Evolutionary conservation across 2,888 invertebrate genomes (phyloP), one percentile per base, ranked within the genome.

Genomic region (Machimus rusticus): DNA sequence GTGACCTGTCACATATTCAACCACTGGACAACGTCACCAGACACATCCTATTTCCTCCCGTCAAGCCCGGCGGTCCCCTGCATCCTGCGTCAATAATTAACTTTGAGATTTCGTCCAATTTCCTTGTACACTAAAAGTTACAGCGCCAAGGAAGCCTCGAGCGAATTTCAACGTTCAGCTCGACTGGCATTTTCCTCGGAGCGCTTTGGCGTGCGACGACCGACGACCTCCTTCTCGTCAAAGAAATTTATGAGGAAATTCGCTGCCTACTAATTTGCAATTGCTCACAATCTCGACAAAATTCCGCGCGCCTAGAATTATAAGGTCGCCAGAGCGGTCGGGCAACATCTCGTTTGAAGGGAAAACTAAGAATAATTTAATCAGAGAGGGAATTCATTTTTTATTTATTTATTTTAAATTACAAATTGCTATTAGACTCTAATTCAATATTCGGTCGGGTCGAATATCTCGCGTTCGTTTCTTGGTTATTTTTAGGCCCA

Each of bases 361-460:
- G 37, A 66, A 57, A 57, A 46, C 81, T 66, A 82, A 66, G 82
- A 82, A 82, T 82, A 82, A 82, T 82, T 82, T 66, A 82, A 82
- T 82, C 57, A 82, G 82, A 57, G 57, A 76, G 37, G 31, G 51
- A 28, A 9, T 66, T 28, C 28, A 31, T 37, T 55, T 82, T 82
- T 66, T 37, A 34, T 8, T 57, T 55, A 82, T 66, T 66, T 51
- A 16, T 57, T 82, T 57, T 82, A 37, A 82, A 82, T 82, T 82
- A 82, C 66, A 51, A 57, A 66, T 39, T 37, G 55, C 34, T 57
- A 82, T 57, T 57, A 57, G 82, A 39, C 82, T 66, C 82, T 66
- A 82, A 82, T 82, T 82, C 82, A 82, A 82, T 66, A 82, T 82
- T 82, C 51, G 51, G 57, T 6, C 14, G 34, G 19, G 28, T 51